A percentile compares a stretch with the other conserved stretches of the same genome.
Evolutionary conservation across 2,888 invertebrate genomes (phyloP).

Genomic region (Myathropa florea): DNA sequence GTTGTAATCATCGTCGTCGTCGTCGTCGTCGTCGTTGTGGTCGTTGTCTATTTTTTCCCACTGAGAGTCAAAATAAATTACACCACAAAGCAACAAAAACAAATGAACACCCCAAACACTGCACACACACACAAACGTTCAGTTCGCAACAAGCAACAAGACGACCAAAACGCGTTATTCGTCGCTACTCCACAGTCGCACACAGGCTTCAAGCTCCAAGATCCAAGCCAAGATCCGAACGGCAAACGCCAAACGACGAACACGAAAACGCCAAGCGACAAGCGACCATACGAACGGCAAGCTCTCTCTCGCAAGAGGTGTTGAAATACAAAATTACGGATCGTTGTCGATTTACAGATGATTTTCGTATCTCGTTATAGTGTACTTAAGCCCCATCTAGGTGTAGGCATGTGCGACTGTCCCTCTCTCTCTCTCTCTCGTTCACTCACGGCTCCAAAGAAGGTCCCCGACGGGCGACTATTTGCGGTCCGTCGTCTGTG

Average conservation of each 20-base stretch:
- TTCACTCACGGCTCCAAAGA: slow-evolving; percentile 44
- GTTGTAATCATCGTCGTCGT: slow-evolving; percentile 25
- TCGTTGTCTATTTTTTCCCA: slow-evolving; percentile 31
- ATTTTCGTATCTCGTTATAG: slow-evolving; percentile 73
- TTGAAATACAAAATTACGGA: slow-evolving; percentile 80
- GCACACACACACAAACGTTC: too few species aligned
- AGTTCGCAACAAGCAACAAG: too few species aligned
- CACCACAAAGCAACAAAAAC: slow-evolving; percentile 54
- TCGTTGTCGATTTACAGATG: slow-evolving; percentile 79
- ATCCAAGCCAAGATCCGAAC: too few species aligned
- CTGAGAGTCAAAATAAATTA: slow-evolving; percentile 62
- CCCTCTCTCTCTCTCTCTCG: slow-evolving; percentile 29
- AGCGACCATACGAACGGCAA: not conserved
- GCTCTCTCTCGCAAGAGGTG: slow-evolving; percentile 75
- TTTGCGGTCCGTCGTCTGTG: slow-evolving; percentile 39
- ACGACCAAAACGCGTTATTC: too few species aligned
- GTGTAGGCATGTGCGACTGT: slow-evolving; percentile 21
- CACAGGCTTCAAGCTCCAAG: too few species aligned
- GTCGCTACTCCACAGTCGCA: too few species aligned
- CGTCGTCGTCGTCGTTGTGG: not conserved
- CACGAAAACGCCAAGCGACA: too few species aligned
- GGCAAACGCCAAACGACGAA: too few species aligned
- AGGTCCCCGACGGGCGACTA: slow-evolving; percentile 33
- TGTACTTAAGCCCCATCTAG: slow-evolving; percentile 48
- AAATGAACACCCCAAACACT: slow-evolving; percentile 47